Base-by-base conservation (phyloP, 35 echinoderm and acorn worm species). In the Ophioderma brevispina region DNA sequence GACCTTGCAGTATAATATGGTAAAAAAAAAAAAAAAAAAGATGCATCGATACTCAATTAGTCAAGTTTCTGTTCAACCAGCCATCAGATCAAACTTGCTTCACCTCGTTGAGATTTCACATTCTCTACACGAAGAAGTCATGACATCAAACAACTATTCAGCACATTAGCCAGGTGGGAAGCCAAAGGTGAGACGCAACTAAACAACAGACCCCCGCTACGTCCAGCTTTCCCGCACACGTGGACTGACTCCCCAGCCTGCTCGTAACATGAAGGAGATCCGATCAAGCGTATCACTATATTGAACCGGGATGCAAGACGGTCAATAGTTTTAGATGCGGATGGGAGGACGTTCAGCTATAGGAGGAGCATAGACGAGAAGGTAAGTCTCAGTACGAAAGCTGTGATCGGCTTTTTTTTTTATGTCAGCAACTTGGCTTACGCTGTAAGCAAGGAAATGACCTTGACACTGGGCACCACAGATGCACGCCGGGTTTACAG, bases 91-190 rank as follows among this genome's bases (percentile, higher is more conserved):
- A n/a, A n/a, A n/a, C n/a, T n/a, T n/a, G n/a, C n/a, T n/a, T n/a
- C n/a, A n/a, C 41, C 41, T 46, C 17, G 5, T 46, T 46, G 4
- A 4, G 5, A 46, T 46, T 1, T 80, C 78, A 37, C 81, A 99
- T 93, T 95, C 97, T 32, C 80, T 89, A 0, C 95, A 99, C 52
- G 97, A 99, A 86, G 97, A 95, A 70, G 80, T 99, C 93, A 95
- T 50, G 79, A 91, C 36, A 43, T 95, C 37, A 95, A 80, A 32
- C 55, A 93, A 39, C 80, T 92, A 33, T 78, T 99, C 1, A 95
- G 85, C 70, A 84, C 97, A 19, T 95, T 95, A 78, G 82, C 33
- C 76, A 92, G 10, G 37, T 95, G 36, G 97, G 97, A 99, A 36
- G 87, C 81, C 33, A 89, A 87, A n/a, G n/a, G 82, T 95, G 30